Evolutionary conservation across 92 coral and sea anemone genomes (phyloP), one percentile per base, ranked within the genome.

Genomic region (Umimayanthus kanabou): DNA sequence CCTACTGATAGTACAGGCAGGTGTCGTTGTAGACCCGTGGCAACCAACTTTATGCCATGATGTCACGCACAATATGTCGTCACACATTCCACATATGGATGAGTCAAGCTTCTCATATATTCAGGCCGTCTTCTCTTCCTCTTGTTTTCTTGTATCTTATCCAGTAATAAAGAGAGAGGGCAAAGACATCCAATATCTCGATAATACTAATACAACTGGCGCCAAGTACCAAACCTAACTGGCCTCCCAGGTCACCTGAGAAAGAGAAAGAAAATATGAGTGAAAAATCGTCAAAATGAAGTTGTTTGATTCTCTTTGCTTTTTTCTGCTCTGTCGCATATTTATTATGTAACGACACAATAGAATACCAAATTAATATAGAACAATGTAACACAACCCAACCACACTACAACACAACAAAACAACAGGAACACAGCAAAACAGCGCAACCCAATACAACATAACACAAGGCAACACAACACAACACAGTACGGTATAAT

Each of bases 161-260:
- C 87, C 87, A 83, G 78, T 83, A 83, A 69, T 83, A 83, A 15
- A 83, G 13, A 20, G 87, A 83, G 22, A 83, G 18, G 16, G 64
- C 40, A 23, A 45, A 15, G 40, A 83, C 28, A 42, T 83, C 87
- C 64, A 83, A 4, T 11, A 70, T 29, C 15, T 83, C 87, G 9
- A 83, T 39, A 45, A 83, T 83, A 45, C 87, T 83, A 42, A 83
- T 83, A 70, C 87, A 83, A 20, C 87, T 83, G 13, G 87, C 87
- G 18, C 87, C 87, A 18, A 83, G 87, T 20, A 83, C 87, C 42
- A 83, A 26, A 3, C 87, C 87, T n/a, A 83, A 45, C 78, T 69
- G 87, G 74, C 87, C 87, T 43, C 87, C 87, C 9, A 83, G 87
- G 74, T 70, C 87, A 83, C 87, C 87, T 83, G 26, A 13, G 39